Evolutionary conservation across 2,113 vertebrate genomes (phyloP).

Genomic region (Halcyon senegalensis): DNA sequence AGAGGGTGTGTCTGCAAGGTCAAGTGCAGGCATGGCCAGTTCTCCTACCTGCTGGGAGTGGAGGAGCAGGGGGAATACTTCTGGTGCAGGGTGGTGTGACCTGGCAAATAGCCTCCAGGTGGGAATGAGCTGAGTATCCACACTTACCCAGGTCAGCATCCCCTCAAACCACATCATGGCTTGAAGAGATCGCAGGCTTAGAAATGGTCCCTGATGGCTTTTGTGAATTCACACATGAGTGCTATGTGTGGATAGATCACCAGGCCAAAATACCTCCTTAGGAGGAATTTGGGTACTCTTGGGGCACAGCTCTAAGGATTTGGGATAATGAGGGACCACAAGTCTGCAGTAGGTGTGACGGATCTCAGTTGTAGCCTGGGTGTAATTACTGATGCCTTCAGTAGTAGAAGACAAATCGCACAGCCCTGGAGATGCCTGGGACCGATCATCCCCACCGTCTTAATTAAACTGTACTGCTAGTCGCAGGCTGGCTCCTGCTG

Average conservation of each 20-base stretch:
- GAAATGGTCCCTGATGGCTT: neutral
- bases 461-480: neutral
- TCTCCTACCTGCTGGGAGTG: neutral
- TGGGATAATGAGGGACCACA: neutral
- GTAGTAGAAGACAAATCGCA: neutral
- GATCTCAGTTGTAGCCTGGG: neutral
- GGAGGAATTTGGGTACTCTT: neutral
- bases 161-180: accelerated
- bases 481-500: neutral
- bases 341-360: neutral
- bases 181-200: neutral
- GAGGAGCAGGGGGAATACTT: neutral
- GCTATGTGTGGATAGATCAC: accelerated
- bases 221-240: neutral
- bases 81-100: neutral
- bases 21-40: neutral
- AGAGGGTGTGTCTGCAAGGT: neutral
- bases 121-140: neutral
- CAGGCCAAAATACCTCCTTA: accelerated
- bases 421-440: neutral
- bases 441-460: accelerated
- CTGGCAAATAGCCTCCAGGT: neutral
- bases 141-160: accelerated
- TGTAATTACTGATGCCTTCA: neutral
- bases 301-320: neutral